phyloP scores from a whole-genome alignment of 2,113 vertebrate species.

The Pseudolaguvia tuberculata region DNA sequence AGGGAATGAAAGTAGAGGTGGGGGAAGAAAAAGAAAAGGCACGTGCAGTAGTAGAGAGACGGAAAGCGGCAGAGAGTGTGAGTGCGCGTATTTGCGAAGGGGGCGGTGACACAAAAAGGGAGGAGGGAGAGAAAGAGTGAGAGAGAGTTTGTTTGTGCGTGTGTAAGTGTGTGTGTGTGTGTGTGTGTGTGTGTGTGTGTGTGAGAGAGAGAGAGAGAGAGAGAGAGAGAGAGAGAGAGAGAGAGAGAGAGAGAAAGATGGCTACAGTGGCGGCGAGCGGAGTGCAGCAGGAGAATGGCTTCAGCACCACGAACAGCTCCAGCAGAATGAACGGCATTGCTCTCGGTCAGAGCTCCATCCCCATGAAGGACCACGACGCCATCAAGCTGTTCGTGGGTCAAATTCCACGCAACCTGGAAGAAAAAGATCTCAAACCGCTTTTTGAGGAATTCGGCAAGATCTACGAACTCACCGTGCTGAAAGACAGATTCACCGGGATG shows the following conservation, averaged over 20 bases:
- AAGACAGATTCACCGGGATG: constrained; percentile 97
- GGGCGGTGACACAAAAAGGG: too few species aligned
- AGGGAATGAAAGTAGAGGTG: background rate
- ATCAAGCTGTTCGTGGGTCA: constrained; percentile 98
- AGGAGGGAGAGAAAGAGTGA: constrained; percentile 46
- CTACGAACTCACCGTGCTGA: constrained; percentile 98
- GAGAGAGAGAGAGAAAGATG: constrained; percentile 67
- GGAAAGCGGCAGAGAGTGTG: constrained; percentile 38
- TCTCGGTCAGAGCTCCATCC: constrained; percentile 81
- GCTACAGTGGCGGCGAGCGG: constrained; percentile 80
- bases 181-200: constrained; percentile 44
- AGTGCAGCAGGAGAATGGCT: constrained; percentile 79
- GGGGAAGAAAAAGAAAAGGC: background rate
- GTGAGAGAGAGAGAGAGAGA: constrained; percentile 36
- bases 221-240: constrained; percentile 49
- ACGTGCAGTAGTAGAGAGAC: constrained; percentile 13
- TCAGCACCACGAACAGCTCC: constrained; percentile 86
- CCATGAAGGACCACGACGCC: constrained; percentile 98
- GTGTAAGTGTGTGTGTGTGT: constrained; percentile 42
- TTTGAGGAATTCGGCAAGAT: constrained; percentile 99
- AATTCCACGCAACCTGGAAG: constrained; percentile 94
- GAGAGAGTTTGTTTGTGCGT: constrained; percentile 45
- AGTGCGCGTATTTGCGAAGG: constrained; percentile 30
- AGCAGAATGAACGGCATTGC: constrained; percentile 86
- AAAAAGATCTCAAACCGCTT: constrained; percentile 94